Base-by-base conservation (phyloP, 2,888 invertebrate genomes). In the Pachycephus smyrnensis region DNA sequence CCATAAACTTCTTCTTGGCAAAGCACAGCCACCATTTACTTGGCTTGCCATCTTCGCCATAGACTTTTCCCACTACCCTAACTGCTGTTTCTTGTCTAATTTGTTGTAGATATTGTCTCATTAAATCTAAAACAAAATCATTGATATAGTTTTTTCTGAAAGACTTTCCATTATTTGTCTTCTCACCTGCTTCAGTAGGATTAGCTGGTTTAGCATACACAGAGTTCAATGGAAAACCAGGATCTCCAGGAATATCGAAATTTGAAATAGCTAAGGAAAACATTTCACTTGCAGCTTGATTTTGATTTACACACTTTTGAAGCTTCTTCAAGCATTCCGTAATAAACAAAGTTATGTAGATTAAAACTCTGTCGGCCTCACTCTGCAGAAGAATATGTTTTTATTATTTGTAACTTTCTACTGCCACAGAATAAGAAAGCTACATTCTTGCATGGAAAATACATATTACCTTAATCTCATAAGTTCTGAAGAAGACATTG, bases 11-110 rank as follows among this genome's bases (percentile, higher is more conserved):
- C 94, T 98, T 98, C 91, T 98, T 98, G 37, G 98, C 97, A 93
- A 99, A 99, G 91, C 99, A 99, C 78, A 99, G 93, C 99, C 99
- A 99, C 99, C 99, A 99, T 93, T 99, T 99, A 90, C 97, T 98
- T 12, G 99, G 98, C 89, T 98, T 98, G 11, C 98, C 98, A 90
- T 97, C 97, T 83, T 97, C 97, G 6, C 89, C 89, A 69, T 90
- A 91, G n/a, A 91, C 99, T 92, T 96, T 97, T 80, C 99, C 98
- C 91, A 97, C 95, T 23, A 99, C 95, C 83, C 99, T 94, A 77
- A 94, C 92, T 3, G 99, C 99, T 37, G 98, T 97, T 92, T 99
- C 99, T 92, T 99, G 98, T 79, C 99, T 94, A 81, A 99, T 91
- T 92, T 99, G 99, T 84, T 96, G 96, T 80, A 99, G 92, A 92